Evolutionary conservation across 2,888 invertebrate genomes (phyloP).

Genomic region (Conchocele bisecta): DNA sequence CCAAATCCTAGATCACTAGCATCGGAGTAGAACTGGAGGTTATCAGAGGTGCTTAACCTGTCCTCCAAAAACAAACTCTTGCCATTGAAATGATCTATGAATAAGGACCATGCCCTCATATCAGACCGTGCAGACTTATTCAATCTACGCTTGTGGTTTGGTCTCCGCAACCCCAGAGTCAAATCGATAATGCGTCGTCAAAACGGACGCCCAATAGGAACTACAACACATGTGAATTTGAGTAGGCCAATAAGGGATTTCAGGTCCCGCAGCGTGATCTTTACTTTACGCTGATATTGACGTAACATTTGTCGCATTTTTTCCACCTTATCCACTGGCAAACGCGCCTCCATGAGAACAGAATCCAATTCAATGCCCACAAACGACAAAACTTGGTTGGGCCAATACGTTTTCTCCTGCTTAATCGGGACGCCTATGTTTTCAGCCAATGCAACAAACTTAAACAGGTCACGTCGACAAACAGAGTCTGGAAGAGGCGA

Average conservation of each 20-base stretch:
- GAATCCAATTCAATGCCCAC: conserved; percentile 46
- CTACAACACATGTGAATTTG: conserved; percentile 34
- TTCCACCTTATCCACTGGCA: conserved; percentile 24
- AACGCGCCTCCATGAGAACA: conserved; percentile 18
- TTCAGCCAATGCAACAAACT: conserved; percentile 7
- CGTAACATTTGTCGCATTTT: not conserved
- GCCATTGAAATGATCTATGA: conserved; percentile 36
- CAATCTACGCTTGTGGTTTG: conserved; percentile 20
- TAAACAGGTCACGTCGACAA: conserved; percentile 7
- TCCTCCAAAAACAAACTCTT: conserved; percentile 10
- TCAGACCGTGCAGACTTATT: conserved; percentile 18
- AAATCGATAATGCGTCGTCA: conserved; percentile 27
- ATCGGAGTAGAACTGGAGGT: conserved; percentile 33
- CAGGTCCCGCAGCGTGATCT: conserved; percentile 19
- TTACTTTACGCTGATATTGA: not conserved
- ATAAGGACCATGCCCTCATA: conserved; percentile 24
- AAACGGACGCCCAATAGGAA: conserved; percentile 26
- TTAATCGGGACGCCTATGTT: conserved; percentile 29
- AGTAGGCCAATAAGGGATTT: conserved; percentile 34
- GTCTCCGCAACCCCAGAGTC: conserved; percentile 7
- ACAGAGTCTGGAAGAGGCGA: not conserved
- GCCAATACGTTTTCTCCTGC: conserved; percentile 18
- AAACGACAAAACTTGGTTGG: conserved; percentile 19
- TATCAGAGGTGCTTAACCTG: conserved; percentile 8
- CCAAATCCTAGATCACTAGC: conserved; percentile 44